A percentile compares a stretch with the other conserved stretches of the same genome.
These are phyloP conservation scores for Sycobia sp. DNA, from an alignment of 1,140 invertebrate species.

Conservation along the genomic window DNA sequence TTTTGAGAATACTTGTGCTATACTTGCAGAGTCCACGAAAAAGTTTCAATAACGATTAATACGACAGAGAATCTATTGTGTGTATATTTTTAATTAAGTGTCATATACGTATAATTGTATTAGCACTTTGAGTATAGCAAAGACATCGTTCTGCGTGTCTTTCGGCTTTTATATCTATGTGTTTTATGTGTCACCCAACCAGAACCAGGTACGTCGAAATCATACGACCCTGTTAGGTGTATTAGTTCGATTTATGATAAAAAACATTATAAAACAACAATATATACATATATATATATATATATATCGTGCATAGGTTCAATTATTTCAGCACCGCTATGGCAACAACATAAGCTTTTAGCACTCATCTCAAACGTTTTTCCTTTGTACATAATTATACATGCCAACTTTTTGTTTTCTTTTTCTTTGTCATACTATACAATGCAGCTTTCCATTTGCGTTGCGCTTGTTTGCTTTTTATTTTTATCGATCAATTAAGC, in stretches of 20 bases:
- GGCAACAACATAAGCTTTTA: slow-evolving; percentile 6
- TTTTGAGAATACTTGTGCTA: too few relatives aligned
- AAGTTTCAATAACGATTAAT: slow-evolving; percentile 17
- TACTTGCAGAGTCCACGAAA: not conserved
- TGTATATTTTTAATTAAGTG: slow-evolving; percentile 28
- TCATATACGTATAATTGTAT: slow-evolving; percentile 33
- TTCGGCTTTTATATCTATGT: slow-evolving; percentile 45
- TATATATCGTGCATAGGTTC: slow-evolving; percentile 4
- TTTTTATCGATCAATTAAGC: not conserved
- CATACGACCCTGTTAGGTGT: slow-evolving; percentile 14
- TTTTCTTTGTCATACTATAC: not conserved
- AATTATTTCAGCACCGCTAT: slow-evolving; percentile 10
- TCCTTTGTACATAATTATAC: not conserved
- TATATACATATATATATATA: not conserved
- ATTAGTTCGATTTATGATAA: slow-evolving; percentile 19
- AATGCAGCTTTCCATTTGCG: not conserved
- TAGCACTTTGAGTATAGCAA: slow-evolving; percentile 31
- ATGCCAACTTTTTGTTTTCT: not conserved
- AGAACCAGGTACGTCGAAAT: slow-evolving; percentile 53
- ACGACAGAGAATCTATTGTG: slow-evolving; percentile 13
- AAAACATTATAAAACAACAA: too few relatives aligned
- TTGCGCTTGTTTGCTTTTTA: slow-evolving; percentile 21
- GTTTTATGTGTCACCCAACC: slow-evolving; percentile 48
- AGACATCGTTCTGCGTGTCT: slow-evolving; percentile 33
- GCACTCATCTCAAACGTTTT: not conserved